Evolutionary conservation across 2,113 vertebrate genomes (phyloP).

Genomic region (Amphilophus citrinellus): DNA sequence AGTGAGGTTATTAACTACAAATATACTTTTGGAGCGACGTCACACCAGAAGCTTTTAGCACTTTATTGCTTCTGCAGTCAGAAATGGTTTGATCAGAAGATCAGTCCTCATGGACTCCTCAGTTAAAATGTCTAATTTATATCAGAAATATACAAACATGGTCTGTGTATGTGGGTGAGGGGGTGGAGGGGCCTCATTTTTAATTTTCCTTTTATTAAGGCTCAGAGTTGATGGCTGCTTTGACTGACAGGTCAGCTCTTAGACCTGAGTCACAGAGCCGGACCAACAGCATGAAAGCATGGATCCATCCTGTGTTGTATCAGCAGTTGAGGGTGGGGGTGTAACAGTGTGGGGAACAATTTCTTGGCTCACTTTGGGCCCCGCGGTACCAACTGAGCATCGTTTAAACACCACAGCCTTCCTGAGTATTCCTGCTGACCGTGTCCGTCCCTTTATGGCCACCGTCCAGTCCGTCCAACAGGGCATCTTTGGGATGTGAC

Average conservation of each 20-base stretch:
- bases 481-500: not conserved
- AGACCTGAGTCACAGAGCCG: not conserved
- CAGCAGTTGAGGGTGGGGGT: not conserved
- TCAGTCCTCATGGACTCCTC: not conserved
- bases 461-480: not conserved
- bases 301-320: no score
- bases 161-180: not conserved
- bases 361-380: not conserved
- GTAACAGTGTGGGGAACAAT: not conserved
- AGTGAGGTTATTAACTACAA: not conserved
- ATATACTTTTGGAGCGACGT: not conserved
- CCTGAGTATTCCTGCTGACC: no score
- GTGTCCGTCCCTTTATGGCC: no score
- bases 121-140: not conserved
- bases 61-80: no score
- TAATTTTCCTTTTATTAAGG: not conserved
- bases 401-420: no score
- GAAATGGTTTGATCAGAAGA: not conserved
- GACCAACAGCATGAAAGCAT: no score
- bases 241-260: not conserved
- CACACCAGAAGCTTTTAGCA: no score
- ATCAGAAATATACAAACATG: not conserved
- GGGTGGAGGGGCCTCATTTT: not conserved
- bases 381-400: no score
- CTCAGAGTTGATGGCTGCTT: not conserved